These are phyloP conservation scores for Corydoras sp. DNA, from an alignment of 2,113 vertebrate genomes.

Conservation along the genomic window DNA sequence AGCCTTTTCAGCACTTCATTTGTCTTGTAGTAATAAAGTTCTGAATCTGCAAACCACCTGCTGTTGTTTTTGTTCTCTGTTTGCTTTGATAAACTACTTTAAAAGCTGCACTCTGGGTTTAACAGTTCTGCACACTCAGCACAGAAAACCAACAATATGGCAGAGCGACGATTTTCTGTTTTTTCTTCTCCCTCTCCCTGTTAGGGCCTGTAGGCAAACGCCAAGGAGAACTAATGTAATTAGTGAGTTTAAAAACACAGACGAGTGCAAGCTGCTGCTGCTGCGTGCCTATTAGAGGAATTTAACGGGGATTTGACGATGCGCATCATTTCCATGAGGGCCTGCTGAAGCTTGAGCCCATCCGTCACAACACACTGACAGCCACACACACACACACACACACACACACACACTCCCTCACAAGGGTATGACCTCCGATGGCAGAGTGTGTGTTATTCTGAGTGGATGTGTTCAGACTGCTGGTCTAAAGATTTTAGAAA, in stretches of 20 bases:
- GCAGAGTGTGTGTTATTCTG: conserved; percentile 29
- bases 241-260: conserved; percentile 22
- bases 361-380: conserved; percentile 12
- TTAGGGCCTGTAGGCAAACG: conserved; percentile 20
- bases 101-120: neutral
- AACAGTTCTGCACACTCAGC: neutral
- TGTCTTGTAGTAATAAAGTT: neutral
- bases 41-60: neutral
- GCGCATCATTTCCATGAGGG: conserved; percentile 37
- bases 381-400: neutral
- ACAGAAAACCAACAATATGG: neutral
- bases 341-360: conserved; percentile 42
- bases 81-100: neutral
- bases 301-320: conserved; percentile 22
- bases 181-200: neutral
- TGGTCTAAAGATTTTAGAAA: too few species aligned
- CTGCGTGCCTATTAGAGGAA: conserved; percentile 25
- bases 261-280: conserved; percentile 12
- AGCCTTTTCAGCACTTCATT: too few species aligned
- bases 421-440: conserved; percentile 33
- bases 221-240: conserved; percentile 22
- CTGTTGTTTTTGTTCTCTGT: neutral
- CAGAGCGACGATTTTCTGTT: neutral
- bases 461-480: too few species aligned
- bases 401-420: conserved; percentile 17